phyloP scores from a whole-genome alignment of 2,888 invertebrate genomes.

The Andricus curvator region DNA sequence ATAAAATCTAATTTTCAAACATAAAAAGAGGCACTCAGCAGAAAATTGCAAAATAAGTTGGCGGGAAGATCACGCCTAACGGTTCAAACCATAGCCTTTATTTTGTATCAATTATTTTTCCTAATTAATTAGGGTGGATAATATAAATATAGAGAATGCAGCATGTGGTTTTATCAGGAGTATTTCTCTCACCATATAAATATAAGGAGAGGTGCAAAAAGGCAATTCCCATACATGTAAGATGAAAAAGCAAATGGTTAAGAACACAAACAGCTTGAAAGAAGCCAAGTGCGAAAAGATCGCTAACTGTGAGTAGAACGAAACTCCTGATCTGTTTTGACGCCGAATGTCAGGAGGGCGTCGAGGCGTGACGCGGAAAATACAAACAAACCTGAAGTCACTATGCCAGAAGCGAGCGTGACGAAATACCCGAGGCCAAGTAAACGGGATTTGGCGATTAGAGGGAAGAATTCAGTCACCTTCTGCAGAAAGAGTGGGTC shows the following conservation, averaged over 20 bases:
- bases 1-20: neutral
- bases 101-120: neutral
- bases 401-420: conserved; percentile 11
- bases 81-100: neutral
- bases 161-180: neutral
- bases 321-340: conserved; percentile 62
- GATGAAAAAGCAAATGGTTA: conserved; percentile 17
- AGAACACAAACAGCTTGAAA: neutral
- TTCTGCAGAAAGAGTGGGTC: conserved; percentile 56
- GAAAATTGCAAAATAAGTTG: conserved; percentile 1
- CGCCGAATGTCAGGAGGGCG: conserved; percentile 53
- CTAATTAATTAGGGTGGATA: conserved; percentile 10
- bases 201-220: neutral
- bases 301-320: conserved; percentile 34
- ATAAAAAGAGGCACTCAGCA: neutral
- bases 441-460: conserved; percentile 70
- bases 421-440: conserved; percentile 41
- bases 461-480: conserved; percentile 25
- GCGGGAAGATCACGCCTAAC: neutral
- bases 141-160: conserved; percentile 12
- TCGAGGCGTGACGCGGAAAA: conserved; percentile 60
- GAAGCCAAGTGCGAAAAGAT: conserved; percentile 30
- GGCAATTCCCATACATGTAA: neutral
- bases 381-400: conserved; percentile 49
- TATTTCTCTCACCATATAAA: neutral